phyloP scores from a whole-genome alignment of 2,888 invertebrate genomes.

The Synanthedon andrenaeformis region DNA sequence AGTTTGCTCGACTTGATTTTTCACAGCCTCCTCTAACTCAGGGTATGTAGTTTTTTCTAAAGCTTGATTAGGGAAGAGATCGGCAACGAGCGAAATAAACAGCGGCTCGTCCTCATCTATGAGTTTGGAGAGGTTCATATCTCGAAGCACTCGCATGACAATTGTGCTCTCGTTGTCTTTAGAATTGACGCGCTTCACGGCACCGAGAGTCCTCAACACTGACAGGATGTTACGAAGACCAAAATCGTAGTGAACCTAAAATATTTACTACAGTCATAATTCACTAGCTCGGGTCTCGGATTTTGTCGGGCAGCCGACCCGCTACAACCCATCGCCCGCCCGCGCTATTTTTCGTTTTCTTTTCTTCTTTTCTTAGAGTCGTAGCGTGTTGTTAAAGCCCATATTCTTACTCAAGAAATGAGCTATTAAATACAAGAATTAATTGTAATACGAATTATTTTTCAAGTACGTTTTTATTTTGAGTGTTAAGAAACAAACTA shows the following conservation, averaged over 20 bases:
- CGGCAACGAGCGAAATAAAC: conserved; percentile 95
- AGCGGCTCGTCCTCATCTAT: conserved; percentile 98
- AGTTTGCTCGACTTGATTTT: conserved; percentile 82
- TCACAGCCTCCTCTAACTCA: conserved; percentile 89
- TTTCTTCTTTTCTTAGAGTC: too few species aligned
- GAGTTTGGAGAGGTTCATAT: conserved; percentile 97
- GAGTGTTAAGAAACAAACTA: too few species aligned
- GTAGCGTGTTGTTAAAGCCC: too few species aligned
- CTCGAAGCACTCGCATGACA: conserved; percentile 95
- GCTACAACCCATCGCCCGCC: too few species aligned
- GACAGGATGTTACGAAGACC: conserved; percentile 95
- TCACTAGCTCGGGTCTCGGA: conserved; percentile 2
- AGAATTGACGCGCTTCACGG: conserved; percentile 89
- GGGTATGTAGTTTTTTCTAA: conserved; percentile 91
- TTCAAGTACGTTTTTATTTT: too few species aligned
- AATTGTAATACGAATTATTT: too few species aligned
- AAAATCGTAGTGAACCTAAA: conserved; percentile 94
- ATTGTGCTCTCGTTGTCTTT: conserved; percentile 96
- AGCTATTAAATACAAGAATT: too few species aligned
- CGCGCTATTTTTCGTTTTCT: too few species aligned
- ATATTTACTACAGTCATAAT: conserved; percentile 2
- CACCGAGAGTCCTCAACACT: conserved; percentile 91
- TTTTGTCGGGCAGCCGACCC: too few species aligned
- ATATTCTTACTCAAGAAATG: too few species aligned
- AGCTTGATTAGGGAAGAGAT: conserved; percentile 94